phyloP scores from a whole-genome alignment of 1,140 invertebrate genomes.

The Dolichoris vasculosae region DNA sequence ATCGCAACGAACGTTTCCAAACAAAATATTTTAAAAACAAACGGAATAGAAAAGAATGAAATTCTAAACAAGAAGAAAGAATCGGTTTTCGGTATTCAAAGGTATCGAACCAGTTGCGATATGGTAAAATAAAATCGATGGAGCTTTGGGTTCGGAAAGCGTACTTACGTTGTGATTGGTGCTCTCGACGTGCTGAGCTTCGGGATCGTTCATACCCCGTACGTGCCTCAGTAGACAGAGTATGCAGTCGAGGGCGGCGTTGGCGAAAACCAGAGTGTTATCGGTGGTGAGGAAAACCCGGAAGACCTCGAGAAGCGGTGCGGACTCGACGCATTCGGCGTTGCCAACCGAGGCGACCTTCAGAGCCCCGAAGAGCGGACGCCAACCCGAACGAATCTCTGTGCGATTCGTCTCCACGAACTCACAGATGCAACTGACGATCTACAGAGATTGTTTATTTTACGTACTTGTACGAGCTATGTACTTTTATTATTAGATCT shows the following conservation, averaged over 20 bases:
- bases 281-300: constrained; percentile 93
- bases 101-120: no score
- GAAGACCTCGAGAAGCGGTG: constrained; percentile 92
- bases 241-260: constrained; percentile 94
- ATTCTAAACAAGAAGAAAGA: no score
- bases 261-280: constrained; percentile 93
- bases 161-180: background rate
- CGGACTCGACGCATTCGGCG: constrained; percentile 75
- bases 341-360: constrained; percentile 84
- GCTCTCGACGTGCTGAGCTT: background rate
- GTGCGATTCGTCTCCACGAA: constrained; percentile 94
- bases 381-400: constrained; percentile 95
- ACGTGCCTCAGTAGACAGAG: constrained; percentile 87
- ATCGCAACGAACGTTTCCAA: no score
- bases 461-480: no score
- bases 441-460: constrained; percentile 76
- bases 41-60: no score
- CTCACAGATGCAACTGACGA: constrained; percentile 95
- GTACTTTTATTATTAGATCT: no score
- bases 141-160: background rate
- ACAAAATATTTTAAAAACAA: no score
- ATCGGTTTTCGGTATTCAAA: no score
- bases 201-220: constrained; percentile 73
- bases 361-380: constrained; percentile 92
- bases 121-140: no score